A percentile compares a stretch with the other conserved stretches of the same genome.
These are phyloP conservation scores for Chironomus riparius DNA, from an alignment of 2,888 invertebrate species.

Conservation along the genomic window DNA sequence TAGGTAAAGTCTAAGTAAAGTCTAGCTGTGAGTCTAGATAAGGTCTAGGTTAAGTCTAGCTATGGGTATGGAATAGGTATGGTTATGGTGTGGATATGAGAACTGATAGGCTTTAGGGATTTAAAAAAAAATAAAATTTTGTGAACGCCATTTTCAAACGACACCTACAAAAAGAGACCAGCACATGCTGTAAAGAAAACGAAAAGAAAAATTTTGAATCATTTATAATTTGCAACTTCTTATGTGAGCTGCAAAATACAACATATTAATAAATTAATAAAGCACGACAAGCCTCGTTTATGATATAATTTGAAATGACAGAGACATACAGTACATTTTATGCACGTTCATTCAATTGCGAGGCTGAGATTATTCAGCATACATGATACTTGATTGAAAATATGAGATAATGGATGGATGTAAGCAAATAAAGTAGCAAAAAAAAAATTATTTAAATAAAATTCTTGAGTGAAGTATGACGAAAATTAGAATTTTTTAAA, in stretches of 20 bases:
- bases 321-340: background rate
- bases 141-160: no score
- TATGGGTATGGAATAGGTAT: no score
- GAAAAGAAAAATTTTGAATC: background rate
- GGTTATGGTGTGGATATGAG: no score
- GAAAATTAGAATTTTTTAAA: background rate
- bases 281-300: conserved; percentile 17
- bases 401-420: background rate
- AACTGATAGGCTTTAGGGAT: no score
- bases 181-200: no score
- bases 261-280: conserved; percentile 16
- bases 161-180: no score
- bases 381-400: background rate
- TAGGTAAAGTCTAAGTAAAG: no score
- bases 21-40: no score
- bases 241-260: background rate
- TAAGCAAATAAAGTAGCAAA: background rate
- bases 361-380: background rate
- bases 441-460: background rate
- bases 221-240: background rate
- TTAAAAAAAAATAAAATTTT: no score
- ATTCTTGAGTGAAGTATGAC: background rate
- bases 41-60: no score
- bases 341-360: background rate
- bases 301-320: conserved; percentile 17